Conservation (phyloP, 1,140 invertebrate species). For the Orchestia grillus region DNA sequence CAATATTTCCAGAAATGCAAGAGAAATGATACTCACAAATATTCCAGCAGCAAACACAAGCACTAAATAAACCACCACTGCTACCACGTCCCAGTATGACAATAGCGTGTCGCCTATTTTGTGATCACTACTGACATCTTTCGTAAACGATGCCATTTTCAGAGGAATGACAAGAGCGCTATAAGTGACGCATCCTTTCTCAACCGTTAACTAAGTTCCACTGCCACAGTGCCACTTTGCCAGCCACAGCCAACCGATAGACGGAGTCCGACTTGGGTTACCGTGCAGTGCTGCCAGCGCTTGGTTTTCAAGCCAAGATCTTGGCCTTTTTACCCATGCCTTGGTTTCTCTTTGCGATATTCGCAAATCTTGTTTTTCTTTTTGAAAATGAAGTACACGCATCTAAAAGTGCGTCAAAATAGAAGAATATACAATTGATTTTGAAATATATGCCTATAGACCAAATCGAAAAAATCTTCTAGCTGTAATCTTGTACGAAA, state of each 20-base stretch:
- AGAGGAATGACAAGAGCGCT: neutral
- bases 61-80: slow-evolving; percentile 15
- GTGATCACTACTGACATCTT: neutral
- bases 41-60: slow-evolving; percentile 41
- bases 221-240: neutral
- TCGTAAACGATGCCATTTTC: neutral
- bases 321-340: too few species aligned
- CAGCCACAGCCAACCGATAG: neutral
- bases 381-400: too few species aligned
- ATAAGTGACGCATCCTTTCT: neutral
- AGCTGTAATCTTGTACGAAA: too few species aligned
- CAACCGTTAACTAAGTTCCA: neutral
- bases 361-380: too few species aligned
- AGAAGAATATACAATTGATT: too few species aligned
- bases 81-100: neutral
- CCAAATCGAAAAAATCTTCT: too few species aligned
- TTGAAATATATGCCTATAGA: too few species aligned
- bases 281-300: too few species aligned
- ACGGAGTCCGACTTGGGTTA: neutral
- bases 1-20: neutral
- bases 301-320: too few species aligned
- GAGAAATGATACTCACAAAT: slow-evolving; percentile 36
- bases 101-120: slow-evolving; percentile 10
- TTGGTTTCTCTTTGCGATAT: too few species aligned
- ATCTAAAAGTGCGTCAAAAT: too few species aligned